Evolutionary conservation across 1,140 invertebrate genomes (phyloP).

Genomic region (Drosophila micromelanica): DNA sequence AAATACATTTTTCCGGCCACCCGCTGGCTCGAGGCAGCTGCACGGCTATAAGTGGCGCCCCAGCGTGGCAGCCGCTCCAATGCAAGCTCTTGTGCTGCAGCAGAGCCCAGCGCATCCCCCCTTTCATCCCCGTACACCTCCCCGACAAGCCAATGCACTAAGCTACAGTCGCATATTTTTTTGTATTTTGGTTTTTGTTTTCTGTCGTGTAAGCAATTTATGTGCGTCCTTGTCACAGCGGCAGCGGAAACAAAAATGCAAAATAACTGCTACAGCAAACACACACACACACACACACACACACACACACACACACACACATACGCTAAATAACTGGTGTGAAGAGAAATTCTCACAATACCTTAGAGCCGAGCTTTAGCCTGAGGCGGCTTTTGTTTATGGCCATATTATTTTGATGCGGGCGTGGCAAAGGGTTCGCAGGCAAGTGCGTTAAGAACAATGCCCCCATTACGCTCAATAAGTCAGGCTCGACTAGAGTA

Average conservation of each 20-base stretch:
- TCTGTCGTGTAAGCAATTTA: slow-evolving; percentile 66
- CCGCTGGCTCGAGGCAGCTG: slow-evolving; percentile 47
- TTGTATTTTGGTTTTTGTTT: background rate
- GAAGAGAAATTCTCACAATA: slow-evolving; percentile 52
- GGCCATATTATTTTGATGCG: slow-evolving; percentile 33
- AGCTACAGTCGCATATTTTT: slow-evolving; percentile 44
- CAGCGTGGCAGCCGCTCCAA: slow-evolving; percentile 20
- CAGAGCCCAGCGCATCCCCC: background rate
- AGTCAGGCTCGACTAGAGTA: slow-evolving; percentile 34
- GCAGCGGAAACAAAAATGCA: slow-evolving; percentile 54
- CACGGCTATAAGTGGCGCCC: slow-evolving; percentile 34
- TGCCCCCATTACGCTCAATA: slow-evolving; percentile 38
- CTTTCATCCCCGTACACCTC: background rate
- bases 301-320: slow-evolving; percentile 31
- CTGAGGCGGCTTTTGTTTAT: slow-evolving; percentile 29
- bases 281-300: slow-evolving; percentile 28
- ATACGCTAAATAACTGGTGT: slow-evolving; percentile 24
- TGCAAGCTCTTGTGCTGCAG: background rate
- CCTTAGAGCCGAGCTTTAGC: slow-evolving; percentile 28
- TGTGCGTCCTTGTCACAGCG: slow-evolving; percentile 59
- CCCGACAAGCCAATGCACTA: slow-evolving; percentile 30
- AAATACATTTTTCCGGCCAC: slow-evolving; percentile 38
- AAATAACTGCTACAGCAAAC: slow-evolving; percentile 57
- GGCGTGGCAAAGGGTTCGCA: slow-evolving; percentile 13
- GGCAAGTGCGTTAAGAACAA: slow-evolving; percentile 51